Evolutionary conservation across 2,113 vertebrate species (phyloP).

Genomic region (Pterocles burchelli): DNA sequence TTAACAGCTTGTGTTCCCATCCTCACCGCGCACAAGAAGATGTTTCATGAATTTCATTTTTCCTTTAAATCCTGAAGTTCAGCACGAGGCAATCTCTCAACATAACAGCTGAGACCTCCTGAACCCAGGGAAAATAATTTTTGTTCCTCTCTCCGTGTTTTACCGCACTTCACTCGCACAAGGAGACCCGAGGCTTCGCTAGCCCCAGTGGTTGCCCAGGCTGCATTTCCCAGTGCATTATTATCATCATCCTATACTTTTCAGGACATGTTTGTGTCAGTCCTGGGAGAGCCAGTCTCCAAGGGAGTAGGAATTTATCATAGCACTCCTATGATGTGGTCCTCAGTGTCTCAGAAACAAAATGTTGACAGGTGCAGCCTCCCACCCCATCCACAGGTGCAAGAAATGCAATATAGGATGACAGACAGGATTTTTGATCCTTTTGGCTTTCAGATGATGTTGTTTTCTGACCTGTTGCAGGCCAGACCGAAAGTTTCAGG

Average conservation of each 20-base stretch:
- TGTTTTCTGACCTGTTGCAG: background rate
- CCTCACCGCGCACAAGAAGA: background rate
- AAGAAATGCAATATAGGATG: background rate
- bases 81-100: background rate
- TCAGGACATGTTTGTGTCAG: background rate
- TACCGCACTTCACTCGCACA: background rate
- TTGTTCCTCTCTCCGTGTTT: background rate
- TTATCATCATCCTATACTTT: background rate
- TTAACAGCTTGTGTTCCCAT: background rate
- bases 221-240: background rate
- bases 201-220: background rate
- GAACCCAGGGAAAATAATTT: background rate
- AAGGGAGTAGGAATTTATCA: background rate
- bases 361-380: background rate
- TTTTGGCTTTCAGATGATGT: background rate
- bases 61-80: background rate
- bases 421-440: conserved; percentile 1
- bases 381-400: background rate
- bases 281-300: background rate
- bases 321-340: conserved; percentile 2
- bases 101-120: background rate
- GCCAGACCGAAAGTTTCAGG: background rate
- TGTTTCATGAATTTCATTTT: background rate
- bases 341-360: conserved; percentile 30
- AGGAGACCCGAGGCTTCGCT: background rate